Base-by-base conservation (phyloP, 1,140 invertebrate genomes). In the Cherax destructor region DNA sequence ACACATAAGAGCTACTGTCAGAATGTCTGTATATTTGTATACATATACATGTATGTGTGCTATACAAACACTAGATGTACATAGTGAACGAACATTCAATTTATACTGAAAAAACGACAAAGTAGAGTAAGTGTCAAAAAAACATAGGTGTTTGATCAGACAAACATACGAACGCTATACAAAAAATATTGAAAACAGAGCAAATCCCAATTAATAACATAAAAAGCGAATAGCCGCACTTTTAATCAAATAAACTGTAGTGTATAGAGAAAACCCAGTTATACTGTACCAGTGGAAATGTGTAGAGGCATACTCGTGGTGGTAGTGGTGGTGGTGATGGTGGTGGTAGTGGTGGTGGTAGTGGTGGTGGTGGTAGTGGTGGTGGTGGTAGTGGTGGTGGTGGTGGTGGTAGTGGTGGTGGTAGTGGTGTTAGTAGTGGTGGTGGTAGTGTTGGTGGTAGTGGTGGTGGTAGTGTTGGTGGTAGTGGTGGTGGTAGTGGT, bases 171-270 rank as follows among this genome's bases (percentile, higher is more conserved):
- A 74, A 74, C 30, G 69, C 69, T 30, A 74, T 30, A 74, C 7
- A 74, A 74, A 74, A 74, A 30, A 30, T 74, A 30, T 74, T 74
- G 24, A 74, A 30, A 74, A 74, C 69, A 74, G 69, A 74, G 69
- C 69, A 74, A 74, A 74, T 74, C 69, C 69, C 69, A 74, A 74
- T 74, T 74, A 74, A 74, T 74, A 74, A n/a, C 69, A 74, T 74
- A 74, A 74, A 74, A 74, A 74, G 24, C 69, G n/a, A 74, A 74
- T 74, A 74, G 69, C 69, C 69, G 30, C 69, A 74, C 69, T 74
- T 74, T 74, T 74, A 74, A 74, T 74, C 69, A 30, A 74, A 74
- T 74, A 30, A 74, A 74, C 30, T 30, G 6, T 6, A 6, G 69
- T 30, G 69, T 30, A 6, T 0, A 74, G 69, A 74, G 69, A 74